phyloP scores from a whole-genome alignment of 2,113 vertebrate genomes.

The Chrysemys picta region DNA sequence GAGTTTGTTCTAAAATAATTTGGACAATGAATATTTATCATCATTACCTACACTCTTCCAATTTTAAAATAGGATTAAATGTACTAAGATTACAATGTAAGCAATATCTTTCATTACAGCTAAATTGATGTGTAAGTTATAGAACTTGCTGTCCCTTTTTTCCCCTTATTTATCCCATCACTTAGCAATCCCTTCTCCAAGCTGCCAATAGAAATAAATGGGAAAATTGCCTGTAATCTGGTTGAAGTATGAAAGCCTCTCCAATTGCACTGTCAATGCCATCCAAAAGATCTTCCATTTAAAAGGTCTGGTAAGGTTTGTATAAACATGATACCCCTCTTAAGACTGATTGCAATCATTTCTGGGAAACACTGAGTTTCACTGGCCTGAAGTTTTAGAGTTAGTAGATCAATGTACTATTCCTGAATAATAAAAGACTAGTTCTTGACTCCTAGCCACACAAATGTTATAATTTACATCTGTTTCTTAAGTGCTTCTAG shows the following conservation, averaged over 20 bases:
- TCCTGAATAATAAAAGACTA: too few relatives aligned
- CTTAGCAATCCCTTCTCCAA: slow-evolving; percentile 44
- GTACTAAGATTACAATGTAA: slow-evolving; percentile 56
- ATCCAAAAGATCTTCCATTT: slow-evolving; percentile 38
- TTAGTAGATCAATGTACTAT: too few relatives aligned
- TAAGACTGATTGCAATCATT: slow-evolving; percentile 15
- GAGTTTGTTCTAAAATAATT: slow-evolving; percentile 46
- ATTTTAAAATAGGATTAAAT: slow-evolving; percentile 45
- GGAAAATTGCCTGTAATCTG: slow-evolving; percentile 44
- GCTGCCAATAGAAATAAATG: slow-evolving; percentile 43
- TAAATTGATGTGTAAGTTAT: slow-evolving; percentile 52
- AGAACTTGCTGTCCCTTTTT: slow-evolving; percentile 44
- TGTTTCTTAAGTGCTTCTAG: background rate
- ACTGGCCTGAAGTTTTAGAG: background rate
- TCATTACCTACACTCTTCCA: slow-evolving; percentile 43
- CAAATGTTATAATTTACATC: background rate
- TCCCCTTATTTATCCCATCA: slow-evolving; percentile 30
- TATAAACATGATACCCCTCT: slow-evolving; percentile 1
- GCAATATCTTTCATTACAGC: slow-evolving; percentile 51
- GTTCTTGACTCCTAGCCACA: background rate
- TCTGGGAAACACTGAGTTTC: slow-evolving; percentile 9
- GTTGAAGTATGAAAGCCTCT: slow-evolving; percentile 9
- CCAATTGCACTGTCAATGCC: slow-evolving; percentile 23
- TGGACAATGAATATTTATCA: slow-evolving; percentile 40
- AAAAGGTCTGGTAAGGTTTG: background rate